Evolutionary conservation across 2,113 vertebrate genomes (phyloP).

Genomic region (Leptobrachium leishanense): DNA sequence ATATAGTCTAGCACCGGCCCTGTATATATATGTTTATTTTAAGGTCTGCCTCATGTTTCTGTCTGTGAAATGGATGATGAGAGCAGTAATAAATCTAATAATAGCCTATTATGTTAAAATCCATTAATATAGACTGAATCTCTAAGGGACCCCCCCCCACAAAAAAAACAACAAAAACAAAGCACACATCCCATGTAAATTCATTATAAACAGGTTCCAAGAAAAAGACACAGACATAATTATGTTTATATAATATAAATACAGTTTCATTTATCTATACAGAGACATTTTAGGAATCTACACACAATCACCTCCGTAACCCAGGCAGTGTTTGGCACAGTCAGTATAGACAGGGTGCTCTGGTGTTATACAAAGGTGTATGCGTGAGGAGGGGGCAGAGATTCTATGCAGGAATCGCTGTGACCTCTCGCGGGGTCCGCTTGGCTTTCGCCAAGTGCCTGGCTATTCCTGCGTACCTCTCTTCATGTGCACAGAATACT

Average conservation of each 20-base stretch:
- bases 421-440: background rate
- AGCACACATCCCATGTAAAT: no score
- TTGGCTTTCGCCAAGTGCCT: background rate
- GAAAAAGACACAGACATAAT: background rate
- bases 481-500: background rate
- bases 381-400: background rate
- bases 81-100: no score
- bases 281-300: slow-evolving; percentile 4
- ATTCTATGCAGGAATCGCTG: background rate
- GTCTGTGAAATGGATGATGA: no score
- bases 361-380: background rate
- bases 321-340: slow-evolving; percentile 24
- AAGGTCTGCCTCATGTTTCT: no score
- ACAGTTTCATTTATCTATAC: slow-evolving; percentile 2
- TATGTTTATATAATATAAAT: slow-evolving; percentile 1
- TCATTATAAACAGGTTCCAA: background rate
- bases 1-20: no score
- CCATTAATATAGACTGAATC: no score
- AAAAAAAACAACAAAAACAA: no score
- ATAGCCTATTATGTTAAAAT: no score
- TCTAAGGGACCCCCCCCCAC: no score
- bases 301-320: background rate
- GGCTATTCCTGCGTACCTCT: background rate
- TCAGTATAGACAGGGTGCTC: background rate
- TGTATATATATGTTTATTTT: no score